Evolutionary conservation across 2,113 vertebrate genomes (phyloP), one percentile per base, ranked within the genome.

Genomic region (Lepisosteus osseus): DNA sequence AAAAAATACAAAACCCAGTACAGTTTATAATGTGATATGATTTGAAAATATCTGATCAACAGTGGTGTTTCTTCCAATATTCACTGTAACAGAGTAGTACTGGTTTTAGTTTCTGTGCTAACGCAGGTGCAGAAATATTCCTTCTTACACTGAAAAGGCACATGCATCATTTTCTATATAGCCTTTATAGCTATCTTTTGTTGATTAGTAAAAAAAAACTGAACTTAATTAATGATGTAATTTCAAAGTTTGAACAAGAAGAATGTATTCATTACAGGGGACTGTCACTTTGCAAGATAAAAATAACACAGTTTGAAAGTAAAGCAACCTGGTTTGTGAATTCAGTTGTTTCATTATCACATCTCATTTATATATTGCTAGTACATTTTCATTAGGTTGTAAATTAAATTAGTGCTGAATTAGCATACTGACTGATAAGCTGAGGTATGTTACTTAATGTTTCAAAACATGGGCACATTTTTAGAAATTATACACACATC

Each of bases 381-480:
- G 61, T 29, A 61, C 67, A 62, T 67, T 63, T 68, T 71, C 57
- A 67, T 71, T 71, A 75, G 51, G 41, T 45, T 67, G 12, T 41
- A 47, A 61, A 61, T 75, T 71, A 67, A 67, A 71, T 56, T 61
- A 68, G 43, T 44, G 47, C 59, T 71, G 55, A 61, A 67, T 75
- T 56, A 67, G 45, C 56, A 75, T 67, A 42, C 54, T 45, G 54
- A 65, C 65, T 57, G 56, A 73, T 68, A 73, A 67, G 43, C 14
- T 57, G 12, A 45, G 57, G 67, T 71, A 75, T 55, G 59, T 75
- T 67, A 75, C 67, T n/a, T 75, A 71, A 62, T 67, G 69, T 67
- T 54, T 51, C 64, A n/a, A 51, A 51, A 29, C 29, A 29, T 29
- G 29, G 29, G 29, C 29, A 29, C 56, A 71, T 71, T 72, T 75